Evolutionary conservation across 2,113 vertebrate genomes (phyloP).

Genomic region (Erinaceus europaeus): DNA sequence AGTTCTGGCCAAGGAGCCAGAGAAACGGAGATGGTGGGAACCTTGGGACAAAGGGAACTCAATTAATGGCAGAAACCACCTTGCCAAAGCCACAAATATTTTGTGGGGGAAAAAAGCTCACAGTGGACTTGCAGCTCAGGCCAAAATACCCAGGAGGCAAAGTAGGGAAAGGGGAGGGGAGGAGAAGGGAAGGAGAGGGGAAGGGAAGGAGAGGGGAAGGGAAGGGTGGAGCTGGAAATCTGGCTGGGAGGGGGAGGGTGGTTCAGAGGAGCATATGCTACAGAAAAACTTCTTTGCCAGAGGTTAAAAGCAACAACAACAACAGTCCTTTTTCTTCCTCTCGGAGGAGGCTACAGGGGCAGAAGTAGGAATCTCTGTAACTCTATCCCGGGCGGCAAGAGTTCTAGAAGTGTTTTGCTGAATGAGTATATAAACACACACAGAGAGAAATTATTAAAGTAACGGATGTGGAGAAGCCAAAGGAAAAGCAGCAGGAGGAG

Average conservation of each 20-base stretch:
- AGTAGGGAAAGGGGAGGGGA: neutral
- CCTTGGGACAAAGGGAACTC: neutral
- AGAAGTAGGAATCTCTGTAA: neutral
- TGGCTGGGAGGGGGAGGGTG: no score
- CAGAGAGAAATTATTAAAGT: neutral
- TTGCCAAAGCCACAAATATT: slow-evolving; percentile 27
- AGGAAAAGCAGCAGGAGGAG: no score
- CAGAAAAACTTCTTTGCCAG: neutral
- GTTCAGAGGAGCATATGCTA: no score
- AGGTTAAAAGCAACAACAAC: neutral
- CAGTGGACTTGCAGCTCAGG: neutral
- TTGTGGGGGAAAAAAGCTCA: neutral
- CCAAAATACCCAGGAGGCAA: neutral
- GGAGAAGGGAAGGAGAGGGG: neutral
- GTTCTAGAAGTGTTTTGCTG: neutral
- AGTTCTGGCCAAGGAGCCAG: neutral
- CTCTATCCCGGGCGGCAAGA: accelerated
- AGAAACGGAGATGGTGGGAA: neutral
- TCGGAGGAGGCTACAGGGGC: neutral
- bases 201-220: neutral
- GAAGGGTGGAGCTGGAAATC: no score
- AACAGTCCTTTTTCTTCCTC: neutral
- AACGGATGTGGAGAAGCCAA: neutral
- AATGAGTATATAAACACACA: neutral
- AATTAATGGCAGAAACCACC: neutral